phyloP scores from a whole-genome alignment of 92 coral and sea anemone species.

The Zoanthus solanderi region DNA sequence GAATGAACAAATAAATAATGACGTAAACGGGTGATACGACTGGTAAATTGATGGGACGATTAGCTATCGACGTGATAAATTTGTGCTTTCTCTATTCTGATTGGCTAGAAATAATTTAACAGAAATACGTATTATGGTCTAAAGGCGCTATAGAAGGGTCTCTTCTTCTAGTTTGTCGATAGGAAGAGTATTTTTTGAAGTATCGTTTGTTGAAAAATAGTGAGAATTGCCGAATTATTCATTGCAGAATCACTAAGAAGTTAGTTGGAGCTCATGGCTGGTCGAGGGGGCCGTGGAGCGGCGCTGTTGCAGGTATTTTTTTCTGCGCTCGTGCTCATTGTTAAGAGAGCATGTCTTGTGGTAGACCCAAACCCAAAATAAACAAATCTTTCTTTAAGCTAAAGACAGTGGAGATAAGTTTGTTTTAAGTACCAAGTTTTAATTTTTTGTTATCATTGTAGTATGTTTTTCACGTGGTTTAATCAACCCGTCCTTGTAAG shows the following conservation, averaged over 20 bases:
- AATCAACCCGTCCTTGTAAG: too few species aligned
- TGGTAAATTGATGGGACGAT: constrained; percentile 3
- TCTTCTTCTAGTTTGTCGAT: background rate
- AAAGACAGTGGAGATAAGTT: background rate
- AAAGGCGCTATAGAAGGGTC: background rate
- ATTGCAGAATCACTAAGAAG: background rate
- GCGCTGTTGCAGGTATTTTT: constrained; percentile 88
- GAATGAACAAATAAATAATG: background rate
- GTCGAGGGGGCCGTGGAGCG: constrained; percentile 98
- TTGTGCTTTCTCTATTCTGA: background rate
- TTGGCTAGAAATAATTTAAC: constrained; percentile 25
- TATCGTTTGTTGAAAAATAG: background rate
- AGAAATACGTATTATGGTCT: background rate
- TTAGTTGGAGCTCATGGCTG: constrained; percentile 75
- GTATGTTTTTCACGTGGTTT: background rate
- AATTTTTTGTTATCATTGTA: background rate
- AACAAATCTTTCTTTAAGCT: background rate
- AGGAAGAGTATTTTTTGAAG: constrained; percentile 12
- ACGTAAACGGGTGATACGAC: constrained; percentile 27
- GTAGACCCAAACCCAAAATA: background rate
- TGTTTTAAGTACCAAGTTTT: background rate
- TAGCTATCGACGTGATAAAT: background rate
- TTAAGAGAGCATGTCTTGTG: background rate
- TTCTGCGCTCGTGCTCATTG: background rate
- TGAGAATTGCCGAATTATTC: background rate